Evolutionary conservation across 2,888 invertebrate genomes (phyloP).

Genomic region (Camptogramma bilineatum): DNA sequence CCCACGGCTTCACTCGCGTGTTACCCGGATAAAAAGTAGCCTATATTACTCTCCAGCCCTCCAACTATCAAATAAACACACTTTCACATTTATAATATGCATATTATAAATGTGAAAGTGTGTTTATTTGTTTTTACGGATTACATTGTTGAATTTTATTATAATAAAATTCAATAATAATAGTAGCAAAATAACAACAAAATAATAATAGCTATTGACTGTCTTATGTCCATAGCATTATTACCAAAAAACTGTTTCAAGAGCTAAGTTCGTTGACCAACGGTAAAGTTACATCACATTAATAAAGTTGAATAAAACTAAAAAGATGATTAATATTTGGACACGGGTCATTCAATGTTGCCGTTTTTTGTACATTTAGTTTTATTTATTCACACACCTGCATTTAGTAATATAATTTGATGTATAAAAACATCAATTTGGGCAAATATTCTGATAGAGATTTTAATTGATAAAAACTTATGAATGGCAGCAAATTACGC

Average conservation of each 20-base stretch:
- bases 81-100: too few species aligned
- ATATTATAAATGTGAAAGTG: too few species aligned
- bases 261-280: conserved; percentile 14
- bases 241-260: background rate
- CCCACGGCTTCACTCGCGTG: too few species aligned
- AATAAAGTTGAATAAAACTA: conserved; percentile 35
- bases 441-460: background rate
- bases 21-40: too few species aligned
- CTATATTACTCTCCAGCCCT: too few species aligned
- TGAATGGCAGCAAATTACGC: background rate
- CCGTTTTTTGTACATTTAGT: conserved; percentile 38
- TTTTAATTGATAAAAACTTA: conserved; percentile 6
- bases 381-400: conserved; percentile 33
- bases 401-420: conserved; percentile 15
- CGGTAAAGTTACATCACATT: conserved; percentile 32
- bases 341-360: conserved; percentile 45
- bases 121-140: too few species aligned
- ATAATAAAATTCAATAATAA: too few species aligned
- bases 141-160: too few species aligned
- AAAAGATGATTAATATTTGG: conserved; percentile 48
- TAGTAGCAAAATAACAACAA: too few species aligned
- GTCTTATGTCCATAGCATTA: too few species aligned
- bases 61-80: too few species aligned
- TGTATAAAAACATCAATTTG: background rate
- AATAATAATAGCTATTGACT: too few species aligned